These are phyloP conservation scores for Aphelenchoides besseyi DNA, from an alignment of 1,140 invertebrate species.

Conservation along the genomic window DNA sequence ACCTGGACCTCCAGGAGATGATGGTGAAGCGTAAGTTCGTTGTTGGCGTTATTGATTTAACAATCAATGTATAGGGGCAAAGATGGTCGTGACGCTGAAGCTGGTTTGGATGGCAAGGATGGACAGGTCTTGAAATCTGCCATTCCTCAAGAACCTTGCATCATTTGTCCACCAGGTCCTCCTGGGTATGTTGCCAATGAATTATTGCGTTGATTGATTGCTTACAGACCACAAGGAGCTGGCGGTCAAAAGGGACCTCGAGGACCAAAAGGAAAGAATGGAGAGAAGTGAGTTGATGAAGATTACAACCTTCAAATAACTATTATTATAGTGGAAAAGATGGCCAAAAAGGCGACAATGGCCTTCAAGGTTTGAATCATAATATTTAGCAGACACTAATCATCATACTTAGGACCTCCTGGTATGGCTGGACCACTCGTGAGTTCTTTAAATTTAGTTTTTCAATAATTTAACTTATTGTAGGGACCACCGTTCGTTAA, in stretches of 20 bases:
- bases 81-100: constrained; percentile 53
- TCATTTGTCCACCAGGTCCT: constrained; percentile 61
- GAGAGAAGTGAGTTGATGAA: background rate
- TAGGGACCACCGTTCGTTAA: too few relatives aligned
- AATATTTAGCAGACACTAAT: too few relatives aligned
- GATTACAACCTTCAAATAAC: background rate
- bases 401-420: constrained; percentile 35
- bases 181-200: constrained; percentile 28
- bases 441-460: too few relatives aligned
- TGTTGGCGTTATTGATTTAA: too few relatives aligned
- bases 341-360: constrained; percentile 54
- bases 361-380: constrained; percentile 48
- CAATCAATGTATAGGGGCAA: constrained; percentile 36
- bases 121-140: constrained; percentile 49
- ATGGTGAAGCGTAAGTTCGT: too few relatives aligned
- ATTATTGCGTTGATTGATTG: background rate
- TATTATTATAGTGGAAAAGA: constrained; percentile 35
- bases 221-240: constrained; percentile 40
- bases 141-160: constrained; percentile 57
- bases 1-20: constrained; percentile 44
- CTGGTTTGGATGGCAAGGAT: constrained; percentile 47
- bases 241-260: constrained; percentile 59
- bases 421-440: constrained; percentile 53
- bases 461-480: too few relatives aligned
- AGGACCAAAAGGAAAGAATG: constrained; percentile 59